Evolutionary conservation across 2,113 vertebrate species (phyloP), one percentile per base, ranked within the genome.

Genomic region (Ceuthmochares aereus): DNA sequence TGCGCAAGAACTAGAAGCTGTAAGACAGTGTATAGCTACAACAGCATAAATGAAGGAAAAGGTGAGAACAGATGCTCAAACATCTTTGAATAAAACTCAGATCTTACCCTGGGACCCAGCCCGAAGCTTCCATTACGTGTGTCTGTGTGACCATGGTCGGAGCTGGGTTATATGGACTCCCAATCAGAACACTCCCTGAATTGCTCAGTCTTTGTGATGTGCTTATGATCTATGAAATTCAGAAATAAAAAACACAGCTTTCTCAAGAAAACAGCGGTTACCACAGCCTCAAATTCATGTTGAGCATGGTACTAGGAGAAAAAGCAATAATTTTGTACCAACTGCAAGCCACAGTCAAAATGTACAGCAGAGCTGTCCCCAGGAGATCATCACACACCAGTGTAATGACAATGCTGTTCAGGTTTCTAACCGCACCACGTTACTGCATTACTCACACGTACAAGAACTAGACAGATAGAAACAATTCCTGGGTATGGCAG

Each of bases 91-190:
- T 21, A 52, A 89, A 77, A 49, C 34, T 26, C 63, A 81, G 64
- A 26, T 67, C 97, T 98, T 98, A 99, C 98, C 98, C 97, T 58
- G 98, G 97, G 77, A 97, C 98, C 99, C 98, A 99, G 83, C 98
- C 96, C 4, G 98, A 88, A 45, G 98, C 95, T 56, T 99, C 98
- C 6, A 98, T 96, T 70, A 98, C 97, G 91, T 98, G 98, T 43
- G 97, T 98, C 97, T 99, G 98, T 14, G 98, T 98, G 82, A 99
- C 98, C 99, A 99, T 99, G 7, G 98, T 23, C 72, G 98, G 97
- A n/a, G 98, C 97, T 83, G 98, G 95, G 70, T 97, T 97, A 27
- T 98, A 99, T 0, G 98, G 97, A 89, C 97, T 98, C 95, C 98
- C 98, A 68, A 99, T 97, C 90, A 99, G 98, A 97, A 99, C 97